Evolutionary conservation across 1,140 invertebrate genomes (phyloP).

Genomic region (Heliconius himera): DNA sequence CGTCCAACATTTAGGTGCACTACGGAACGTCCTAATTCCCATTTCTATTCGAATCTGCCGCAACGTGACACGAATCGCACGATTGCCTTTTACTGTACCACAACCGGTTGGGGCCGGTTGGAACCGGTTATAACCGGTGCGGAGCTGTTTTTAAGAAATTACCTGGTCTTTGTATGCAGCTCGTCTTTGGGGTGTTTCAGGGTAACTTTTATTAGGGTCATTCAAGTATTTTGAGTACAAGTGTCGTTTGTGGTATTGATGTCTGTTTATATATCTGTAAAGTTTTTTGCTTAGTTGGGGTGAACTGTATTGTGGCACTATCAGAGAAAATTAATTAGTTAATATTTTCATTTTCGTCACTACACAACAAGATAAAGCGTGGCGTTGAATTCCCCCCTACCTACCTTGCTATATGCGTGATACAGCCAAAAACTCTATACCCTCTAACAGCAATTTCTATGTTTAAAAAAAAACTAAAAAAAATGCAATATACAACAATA

Average conservation of each 20-base stretch:
- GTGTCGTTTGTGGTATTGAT: constrained; percentile 2
- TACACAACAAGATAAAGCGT: too few species aligned
- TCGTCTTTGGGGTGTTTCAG: constrained; percentile 20
- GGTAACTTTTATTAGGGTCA: constrained; percentile 21
- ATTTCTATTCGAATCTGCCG: constrained; percentile 39
- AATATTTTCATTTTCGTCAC: too few species aligned
- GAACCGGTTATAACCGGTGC: constrained; percentile 46
- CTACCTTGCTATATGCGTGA: too few species aligned
- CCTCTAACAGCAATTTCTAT: too few species aligned
- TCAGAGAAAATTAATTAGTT: background rate
- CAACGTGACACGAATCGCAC: constrained; percentile 57
- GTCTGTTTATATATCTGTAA: background rate
- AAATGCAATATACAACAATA: background rate
- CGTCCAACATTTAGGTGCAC: constrained; percentile 44
- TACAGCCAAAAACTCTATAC: too few species aligned
- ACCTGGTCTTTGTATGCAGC: constrained; percentile 20
- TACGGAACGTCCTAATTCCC: constrained; percentile 47
- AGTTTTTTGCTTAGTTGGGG: background rate
- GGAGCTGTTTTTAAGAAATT: constrained; percentile 42
- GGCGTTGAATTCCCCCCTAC: too few species aligned
- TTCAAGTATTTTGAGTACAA: constrained; percentile 13
- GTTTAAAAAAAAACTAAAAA: too few species aligned
- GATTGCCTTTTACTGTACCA: constrained; percentile 63
- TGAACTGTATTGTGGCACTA: background rate
- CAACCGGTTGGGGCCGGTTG: constrained; percentile 46